Conservation (phyloP, 2,797 vertebrate species). For the Danio albolineatus region DNA sequence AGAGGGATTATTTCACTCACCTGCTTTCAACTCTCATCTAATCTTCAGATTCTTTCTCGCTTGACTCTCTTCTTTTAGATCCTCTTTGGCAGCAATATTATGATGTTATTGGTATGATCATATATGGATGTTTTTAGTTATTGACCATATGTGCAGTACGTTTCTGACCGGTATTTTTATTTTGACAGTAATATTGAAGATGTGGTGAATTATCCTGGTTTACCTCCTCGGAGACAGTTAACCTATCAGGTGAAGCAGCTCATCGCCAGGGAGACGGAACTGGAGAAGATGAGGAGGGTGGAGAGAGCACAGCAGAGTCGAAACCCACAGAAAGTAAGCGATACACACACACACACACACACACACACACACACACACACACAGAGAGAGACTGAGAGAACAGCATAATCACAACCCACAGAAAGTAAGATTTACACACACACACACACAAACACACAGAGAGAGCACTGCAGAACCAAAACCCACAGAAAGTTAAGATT, state of each 20-base stretch:
- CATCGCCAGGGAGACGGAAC: conserved; percentile 90
- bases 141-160: neutral
- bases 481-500: conserved; percentile 70
- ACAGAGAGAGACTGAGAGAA: too few species aligned
- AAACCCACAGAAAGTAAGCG: conserved; percentile 71
- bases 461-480: conserved; percentile 74
- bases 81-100: neutral
- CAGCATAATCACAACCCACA: conserved; percentile 71
- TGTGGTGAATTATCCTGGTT: conserved; percentile 84
- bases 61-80: neutral
- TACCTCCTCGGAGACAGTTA: conserved; percentile 87
- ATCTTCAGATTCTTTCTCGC: neutral
- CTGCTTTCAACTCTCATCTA: neutral
- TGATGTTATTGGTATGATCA: neutral
- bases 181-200: conserved; percentile 86
- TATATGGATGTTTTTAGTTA: neutral
- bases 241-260: conserved; percentile 97
- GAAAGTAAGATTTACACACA: conserved; percentile 67
- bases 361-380: too few species aligned
- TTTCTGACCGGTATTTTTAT: conserved; percentile 6
- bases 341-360: conserved; percentile 2
- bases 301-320: conserved; percentile 80
- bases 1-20: conserved; percentile 10
- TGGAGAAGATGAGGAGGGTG: conserved; percentile 92
- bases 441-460: conserved; percentile 70